Evolutionary conservation across 1,140 invertebrate species (phyloP).

Genomic region (Aphaenogaster floridana): DNA sequence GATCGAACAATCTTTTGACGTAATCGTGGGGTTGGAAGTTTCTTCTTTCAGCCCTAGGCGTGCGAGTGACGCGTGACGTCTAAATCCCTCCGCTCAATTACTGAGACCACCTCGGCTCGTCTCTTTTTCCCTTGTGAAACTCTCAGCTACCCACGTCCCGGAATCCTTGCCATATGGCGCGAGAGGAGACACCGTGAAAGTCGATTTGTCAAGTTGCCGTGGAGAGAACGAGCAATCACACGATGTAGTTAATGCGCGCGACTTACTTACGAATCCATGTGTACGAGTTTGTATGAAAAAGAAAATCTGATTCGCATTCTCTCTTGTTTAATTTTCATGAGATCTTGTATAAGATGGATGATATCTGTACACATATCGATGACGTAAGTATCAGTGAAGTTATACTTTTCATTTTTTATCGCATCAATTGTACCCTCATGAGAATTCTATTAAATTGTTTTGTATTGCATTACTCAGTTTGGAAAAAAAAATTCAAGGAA

Average conservation of each 20-base stretch:
- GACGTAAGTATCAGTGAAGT: background rate
- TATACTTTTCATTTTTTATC: background rate
- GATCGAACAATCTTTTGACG: conserved; percentile 68
- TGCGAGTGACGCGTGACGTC: conserved; percentile 74
- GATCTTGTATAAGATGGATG: background rate
- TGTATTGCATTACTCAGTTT: background rate
- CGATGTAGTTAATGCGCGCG: conserved; percentile 14
- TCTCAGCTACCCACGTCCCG: background rate
- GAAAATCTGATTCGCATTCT: background rate
- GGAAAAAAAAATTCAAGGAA: background rate
- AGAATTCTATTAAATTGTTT: background rate
- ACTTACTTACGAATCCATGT: background rate
- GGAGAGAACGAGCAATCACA: background rate
- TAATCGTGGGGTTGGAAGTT: conserved; percentile 45
- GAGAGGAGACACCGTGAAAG: conserved; percentile 52
- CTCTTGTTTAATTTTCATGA: conserved; percentile 5
- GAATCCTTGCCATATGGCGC: conserved; percentile 24
- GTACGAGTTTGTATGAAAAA: conserved; percentile 1
- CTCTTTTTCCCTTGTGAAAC: conserved; percentile 14
- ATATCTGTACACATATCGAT: background rate
- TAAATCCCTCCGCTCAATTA: conserved; percentile 76
- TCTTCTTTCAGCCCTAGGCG: conserved; percentile 44
- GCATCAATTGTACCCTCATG: background rate
- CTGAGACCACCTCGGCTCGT: conserved; percentile 34
- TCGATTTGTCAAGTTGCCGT: conserved; percentile 67